phyloP scores from a whole-genome alignment of 92 coral and sea anemone species.

The Phymanthus crucifer region DNA sequence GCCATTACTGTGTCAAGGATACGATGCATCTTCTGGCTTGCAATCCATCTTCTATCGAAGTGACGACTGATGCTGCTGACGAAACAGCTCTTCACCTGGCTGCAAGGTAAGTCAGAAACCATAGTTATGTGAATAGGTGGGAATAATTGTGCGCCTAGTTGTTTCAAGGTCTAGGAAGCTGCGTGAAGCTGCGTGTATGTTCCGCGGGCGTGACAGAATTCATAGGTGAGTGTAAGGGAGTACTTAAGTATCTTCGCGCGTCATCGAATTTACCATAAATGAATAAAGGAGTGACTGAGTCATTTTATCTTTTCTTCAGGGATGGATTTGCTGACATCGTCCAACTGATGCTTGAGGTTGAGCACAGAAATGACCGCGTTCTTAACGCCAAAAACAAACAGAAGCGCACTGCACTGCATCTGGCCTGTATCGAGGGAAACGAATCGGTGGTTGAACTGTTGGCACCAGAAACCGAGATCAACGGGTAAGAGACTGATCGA shows the following conservation, averaged over 20 bases:
- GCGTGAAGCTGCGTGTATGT: too few relatives aligned
- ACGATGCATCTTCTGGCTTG: constrained; percentile 20
- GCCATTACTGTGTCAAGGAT: constrained; percentile 5
- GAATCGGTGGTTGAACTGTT: constrained; percentile 40
- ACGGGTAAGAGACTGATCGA: constrained; percentile 17
- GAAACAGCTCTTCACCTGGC: constrained; percentile 46
- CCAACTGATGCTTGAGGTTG: constrained; percentile 27
- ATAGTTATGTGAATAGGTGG: neutral
- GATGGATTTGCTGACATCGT: constrained; percentile 40
- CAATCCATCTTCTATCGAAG: constrained; percentile 27
- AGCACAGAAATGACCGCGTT: constrained; percentile 36
- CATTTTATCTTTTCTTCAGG: constrained; percentile 4
- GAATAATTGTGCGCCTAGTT: too few relatives aligned
- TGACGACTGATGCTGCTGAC: constrained; percentile 14
- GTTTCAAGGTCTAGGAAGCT: too few relatives aligned
- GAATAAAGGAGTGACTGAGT: neutral
- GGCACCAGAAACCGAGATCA: constrained; percentile 33
- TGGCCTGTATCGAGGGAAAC: constrained; percentile 51
- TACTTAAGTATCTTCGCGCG: too few relatives aligned
- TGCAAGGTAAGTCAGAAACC: constrained; percentile 26
- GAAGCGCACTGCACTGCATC: constrained; percentile 51
- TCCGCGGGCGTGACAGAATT: too few relatives aligned
- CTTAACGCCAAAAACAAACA: constrained; percentile 42
- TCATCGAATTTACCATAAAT: too few relatives aligned
- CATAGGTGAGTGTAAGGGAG: too few relatives aligned